phyloP scores from a whole-genome alignment of 2,113 vertebrate species.

The Siniperca chuatsi region DNA sequence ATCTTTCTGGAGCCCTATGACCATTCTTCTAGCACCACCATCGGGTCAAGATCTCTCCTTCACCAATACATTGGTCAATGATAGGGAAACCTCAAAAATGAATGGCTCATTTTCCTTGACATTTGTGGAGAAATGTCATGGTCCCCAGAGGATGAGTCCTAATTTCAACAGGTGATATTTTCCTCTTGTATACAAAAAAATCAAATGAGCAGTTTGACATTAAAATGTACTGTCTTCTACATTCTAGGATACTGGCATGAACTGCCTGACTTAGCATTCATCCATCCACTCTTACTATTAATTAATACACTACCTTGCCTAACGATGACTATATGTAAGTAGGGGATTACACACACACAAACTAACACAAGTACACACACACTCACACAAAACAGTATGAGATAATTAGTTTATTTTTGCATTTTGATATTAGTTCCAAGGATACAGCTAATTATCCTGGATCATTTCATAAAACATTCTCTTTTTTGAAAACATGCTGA shows the following conservation, averaged over 20 bases:
- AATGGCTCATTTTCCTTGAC: too few species aligned
- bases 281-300: background rate
- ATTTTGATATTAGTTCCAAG: constrained; percentile 19
- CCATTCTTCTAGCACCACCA: too few species aligned
- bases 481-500: constrained; percentile 11
- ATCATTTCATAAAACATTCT: background rate
- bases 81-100: too few species aligned
- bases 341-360: constrained; percentile 12
- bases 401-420: constrained; percentile 37
- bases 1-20: too few species aligned
- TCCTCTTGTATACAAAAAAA: too few species aligned
- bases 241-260: background rate
- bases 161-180: too few species aligned
- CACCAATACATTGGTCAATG: too few species aligned
- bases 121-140: too few species aligned
- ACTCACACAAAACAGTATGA: background rate
- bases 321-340: constrained; percentile 13
- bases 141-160: too few species aligned
- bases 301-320: constrained; percentile 10
- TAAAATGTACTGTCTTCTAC: background rate
- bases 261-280: constrained; percentile 9
- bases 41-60: too few species aligned
- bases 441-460: constrained; percentile 7
- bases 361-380: background rate
- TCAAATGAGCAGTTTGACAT: too few species aligned